phyloP scores from a whole-genome alignment of 2,888 invertebrate species.

The Hymenopus coronatus region DNA sequence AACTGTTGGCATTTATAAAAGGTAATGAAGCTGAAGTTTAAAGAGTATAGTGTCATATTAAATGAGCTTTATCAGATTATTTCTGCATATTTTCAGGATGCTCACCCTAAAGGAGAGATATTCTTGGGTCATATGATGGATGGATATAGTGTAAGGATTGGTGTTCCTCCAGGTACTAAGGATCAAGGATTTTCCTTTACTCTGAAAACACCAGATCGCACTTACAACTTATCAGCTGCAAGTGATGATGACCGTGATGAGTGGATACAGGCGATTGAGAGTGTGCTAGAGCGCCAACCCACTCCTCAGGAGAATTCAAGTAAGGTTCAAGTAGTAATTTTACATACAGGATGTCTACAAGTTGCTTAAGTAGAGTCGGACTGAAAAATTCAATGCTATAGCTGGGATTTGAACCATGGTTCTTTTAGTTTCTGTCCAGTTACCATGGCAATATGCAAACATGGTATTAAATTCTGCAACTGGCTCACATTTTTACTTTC shows the following conservation, averaged over 20 bases:
- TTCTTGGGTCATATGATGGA: conserved; percentile 77
- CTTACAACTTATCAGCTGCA: conserved; percentile 72
- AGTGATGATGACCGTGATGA: conserved; percentile 73
- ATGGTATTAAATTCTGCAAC: too few species aligned
- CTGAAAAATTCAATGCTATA: too few species aligned
- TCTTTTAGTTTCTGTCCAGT: too few species aligned
- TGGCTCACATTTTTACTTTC: too few species aligned
- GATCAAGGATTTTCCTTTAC: conserved; percentile 80
- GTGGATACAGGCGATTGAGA: conserved; percentile 76
- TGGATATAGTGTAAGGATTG: conserved; percentile 70
- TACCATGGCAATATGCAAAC: too few species aligned
- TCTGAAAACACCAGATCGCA: conserved; percentile 74
- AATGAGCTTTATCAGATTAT: not conserved
- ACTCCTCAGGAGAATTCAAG: conserved; percentile 76
- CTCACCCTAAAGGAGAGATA: conserved; percentile 88
- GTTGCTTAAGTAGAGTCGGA: too few species aligned
- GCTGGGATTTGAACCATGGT: too few species aligned
- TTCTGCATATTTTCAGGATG: conserved; percentile 54
- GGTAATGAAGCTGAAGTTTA: too few species aligned
- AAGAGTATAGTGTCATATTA: too few species aligned
- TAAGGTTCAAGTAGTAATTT: conserved; percentile 45
- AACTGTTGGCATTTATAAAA: too few species aligned
- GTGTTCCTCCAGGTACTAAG: conserved; percentile 64
- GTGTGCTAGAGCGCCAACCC: conserved; percentile 69
- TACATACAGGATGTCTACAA: not conserved